phyloP scores from a whole-genome alignment of 2,888 invertebrate genomes.

The Ophion obscuratus region DNA sequence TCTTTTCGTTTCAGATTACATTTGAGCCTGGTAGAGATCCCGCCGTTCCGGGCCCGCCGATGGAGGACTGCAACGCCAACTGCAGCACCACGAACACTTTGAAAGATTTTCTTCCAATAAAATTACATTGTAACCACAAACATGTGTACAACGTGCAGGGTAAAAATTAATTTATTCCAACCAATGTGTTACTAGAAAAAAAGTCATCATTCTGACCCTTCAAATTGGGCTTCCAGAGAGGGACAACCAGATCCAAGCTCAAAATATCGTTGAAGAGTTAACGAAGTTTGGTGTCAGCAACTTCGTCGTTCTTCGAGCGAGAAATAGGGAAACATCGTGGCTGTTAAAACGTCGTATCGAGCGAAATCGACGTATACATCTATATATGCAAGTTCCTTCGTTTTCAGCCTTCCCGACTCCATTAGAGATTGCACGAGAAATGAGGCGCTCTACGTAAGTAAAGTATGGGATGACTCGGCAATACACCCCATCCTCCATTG shows the following conservation, averaged over 20 bases:
- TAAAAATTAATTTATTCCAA: too few species aligned
- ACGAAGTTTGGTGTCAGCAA: constrained; percentile 36
- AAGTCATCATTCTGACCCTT: too few species aligned
- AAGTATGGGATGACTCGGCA: constrained; percentile 29
- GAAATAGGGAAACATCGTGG: neutral
- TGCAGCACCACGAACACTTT: too few species aligned
- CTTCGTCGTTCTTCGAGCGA: constrained; percentile 17
- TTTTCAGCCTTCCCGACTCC: constrained; percentile 35
- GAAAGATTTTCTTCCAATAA: too few species aligned
- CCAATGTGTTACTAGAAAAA: too few species aligned
- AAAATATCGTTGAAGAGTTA: neutral
- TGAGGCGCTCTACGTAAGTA: neutral
- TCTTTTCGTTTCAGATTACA: too few species aligned
- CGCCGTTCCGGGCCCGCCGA: too few species aligned
- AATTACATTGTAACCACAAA: too few species aligned
- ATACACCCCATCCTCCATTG: constrained; percentile 47
- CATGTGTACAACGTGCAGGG: too few species aligned
- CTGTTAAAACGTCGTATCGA: constrained; percentile 18
- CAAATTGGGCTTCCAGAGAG: too few species aligned
- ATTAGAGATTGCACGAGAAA: constrained; percentile 28
- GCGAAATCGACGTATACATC: constrained; percentile 27
- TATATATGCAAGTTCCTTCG: constrained; percentile 3
- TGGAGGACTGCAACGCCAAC: too few species aligned
- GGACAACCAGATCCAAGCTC: neutral
- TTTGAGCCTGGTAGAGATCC: too few species aligned